Evolutionary conservation across 2,797 vertebrate genomes (phyloP), one percentile per base, ranked within the genome.

Genomic region (Calcarius lapponicus): DNA sequence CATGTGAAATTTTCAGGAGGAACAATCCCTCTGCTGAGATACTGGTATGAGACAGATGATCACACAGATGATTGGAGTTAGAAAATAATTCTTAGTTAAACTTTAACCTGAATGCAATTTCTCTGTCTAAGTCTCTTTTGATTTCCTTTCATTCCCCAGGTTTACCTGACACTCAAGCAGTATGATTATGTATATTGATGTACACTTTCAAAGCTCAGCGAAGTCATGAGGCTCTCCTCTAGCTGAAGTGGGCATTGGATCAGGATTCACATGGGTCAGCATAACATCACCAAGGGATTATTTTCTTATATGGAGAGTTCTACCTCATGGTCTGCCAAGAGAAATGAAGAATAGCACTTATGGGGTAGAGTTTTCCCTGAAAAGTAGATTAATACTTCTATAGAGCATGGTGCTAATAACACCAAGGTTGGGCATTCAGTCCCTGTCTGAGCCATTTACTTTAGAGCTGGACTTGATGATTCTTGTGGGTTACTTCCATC

Each of bases 321-420:
- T 62, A 38, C 18, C 7, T 74, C 43, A 19, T 32, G 32, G 64
- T 73, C 51, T 95, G 83, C 25, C 78, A 90, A 81, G 10, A 76
- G 26, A 81, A 80, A 21, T 94, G 92, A 96, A 86, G 88, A 94
- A 92, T 86, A 80, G 70, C 70, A 96, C 43, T 93, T 92, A 83
- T 2, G 5, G 45, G 43, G 51, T 69, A 73, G 73, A 91, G 42
- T 51, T 65, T 43, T 81, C 48, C 11, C 31, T 9, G 3, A 17
- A 72, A 58, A 86, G 51, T 8, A 69, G 66, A 81, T 86, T 83
- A 86, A 88, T 53, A 38, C 45, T 61, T 70, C 60, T 34, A 9
- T 0, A 36, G 34, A 64, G 34, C 8, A 13, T 11, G 17, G 26
- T 70, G 57, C 3, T 86, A 48, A 64, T 71, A 48, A 32, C 36